Evolutionary conservation across 2,888 invertebrate genomes (phyloP).

Genomic region (Lymantria dispar): DNA sequence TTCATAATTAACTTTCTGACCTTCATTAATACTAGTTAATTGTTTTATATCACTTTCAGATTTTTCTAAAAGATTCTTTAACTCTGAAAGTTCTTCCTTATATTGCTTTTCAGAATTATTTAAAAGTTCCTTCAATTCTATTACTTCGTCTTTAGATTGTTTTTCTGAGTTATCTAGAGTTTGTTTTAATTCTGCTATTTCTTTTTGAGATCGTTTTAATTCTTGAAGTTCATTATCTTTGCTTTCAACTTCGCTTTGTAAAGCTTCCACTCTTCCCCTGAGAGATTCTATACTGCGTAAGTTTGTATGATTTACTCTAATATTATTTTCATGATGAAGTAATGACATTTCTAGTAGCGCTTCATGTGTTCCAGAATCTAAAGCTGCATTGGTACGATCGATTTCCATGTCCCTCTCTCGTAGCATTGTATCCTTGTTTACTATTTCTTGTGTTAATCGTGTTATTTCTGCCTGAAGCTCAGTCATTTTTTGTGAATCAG

Average conservation of each 20-base stretch:
- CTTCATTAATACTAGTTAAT: slow-evolving; percentile 70
- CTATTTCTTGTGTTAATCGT: slow-evolving; percentile 50
- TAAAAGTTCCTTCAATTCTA: slow-evolving; percentile 63
- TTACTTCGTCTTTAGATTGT: slow-evolving; percentile 61
- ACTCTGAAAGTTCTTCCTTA: slow-evolving; percentile 64
- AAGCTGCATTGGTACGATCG: slow-evolving; percentile 48
- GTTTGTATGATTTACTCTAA: slow-evolving; percentile 56
- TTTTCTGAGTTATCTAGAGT: slow-evolving; percentile 11
- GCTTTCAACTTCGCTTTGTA: slow-evolving; percentile 54
- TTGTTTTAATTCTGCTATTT: slow-evolving; percentile 36
- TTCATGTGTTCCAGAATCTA: slow-evolving; percentile 55
- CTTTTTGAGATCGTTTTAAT: slow-evolving; percentile 59
- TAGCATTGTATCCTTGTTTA: slow-evolving; percentile 46
- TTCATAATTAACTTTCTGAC: slow-evolving; percentile 74
- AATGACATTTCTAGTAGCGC: slow-evolving; percentile 48
- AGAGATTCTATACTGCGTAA: slow-evolving; percentile 64
- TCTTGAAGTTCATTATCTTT: slow-evolving; percentile 61
- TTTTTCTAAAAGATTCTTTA: slow-evolving; percentile 63
- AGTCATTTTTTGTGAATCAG: slow-evolving; percentile 42
- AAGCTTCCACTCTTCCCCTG: slow-evolving; percentile 52
- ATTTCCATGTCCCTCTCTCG: slow-evolving; percentile 57
- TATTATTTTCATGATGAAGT: slow-evolving; percentile 58
- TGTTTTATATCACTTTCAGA: slow-evolving; percentile 75
- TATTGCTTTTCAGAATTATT: slow-evolving; percentile 63
- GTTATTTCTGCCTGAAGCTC: slow-evolving; percentile 51